Evolutionary conservation across 2,888 invertebrate species (phyloP), one percentile per base, ranked within the genome.

Genomic region (Cerastoderma edule): DNA sequence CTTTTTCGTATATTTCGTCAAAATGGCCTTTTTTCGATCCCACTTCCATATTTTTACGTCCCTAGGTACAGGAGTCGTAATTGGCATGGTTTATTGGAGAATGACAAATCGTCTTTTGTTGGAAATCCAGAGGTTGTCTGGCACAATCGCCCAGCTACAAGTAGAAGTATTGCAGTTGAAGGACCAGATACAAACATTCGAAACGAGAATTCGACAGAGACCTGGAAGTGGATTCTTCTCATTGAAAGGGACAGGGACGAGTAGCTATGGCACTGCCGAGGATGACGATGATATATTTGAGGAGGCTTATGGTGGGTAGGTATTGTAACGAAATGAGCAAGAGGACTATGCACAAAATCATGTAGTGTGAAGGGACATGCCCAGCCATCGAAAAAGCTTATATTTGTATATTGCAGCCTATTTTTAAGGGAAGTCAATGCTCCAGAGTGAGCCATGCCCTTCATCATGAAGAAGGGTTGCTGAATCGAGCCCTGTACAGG

Each of bases 261-360:
- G n/a, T n/a, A n/a, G n/a, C n/a, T n/a, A n/a, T n/a, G n/a, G n/a
- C n/a, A n/a, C n/a, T n/a, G n/a, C n/a, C n/a, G 90, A 89, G 22
- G 90, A 90, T 44, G 89, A 89, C 30, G 90, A 91, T 64, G 91
- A 91, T 46, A 84, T 83, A 35, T 92, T 86, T 84, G 88, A 86
- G 75, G 91, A 92, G 70, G 89, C 89, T 8, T 75, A 83, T 70
- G 88, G 84, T 71, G 88, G 87, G 87, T 87, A 82, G 60, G n/a
- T n/a, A n/a, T n/a, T n/a, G n/a, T n/a, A n/a, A n/a, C n/a, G n/a
- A n/a, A n/a, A n/a, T n/a, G n/a, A n/a, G n/a, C n/a, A n/a, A n/a
- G n/a, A n/a, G n/a, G n/a, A n/a, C n/a, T n/a, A n/a, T n/a, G n/a
- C n/a, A n/a, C n/a, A n/a, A n/a, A n/a, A n/a, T n/a, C n/a, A n/a